A percentile compares a stretch with the other conserved stretches of the same genome.
Evolutionary conservation across 1,140 invertebrate species (phyloP).

Genomic region (Sitobion miscanthi): DNA sequence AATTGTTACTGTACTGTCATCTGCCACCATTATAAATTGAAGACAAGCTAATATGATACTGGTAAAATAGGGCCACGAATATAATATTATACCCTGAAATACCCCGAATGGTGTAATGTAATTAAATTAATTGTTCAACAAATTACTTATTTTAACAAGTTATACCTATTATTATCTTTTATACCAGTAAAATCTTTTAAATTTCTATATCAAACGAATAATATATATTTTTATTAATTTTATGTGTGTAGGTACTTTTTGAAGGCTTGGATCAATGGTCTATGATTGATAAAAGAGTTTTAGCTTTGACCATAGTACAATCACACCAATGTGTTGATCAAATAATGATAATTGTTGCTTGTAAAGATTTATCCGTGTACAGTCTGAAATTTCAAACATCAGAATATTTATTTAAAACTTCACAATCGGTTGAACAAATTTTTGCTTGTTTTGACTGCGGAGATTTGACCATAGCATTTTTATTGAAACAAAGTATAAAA

Average conservation of each 20-base stretch:
- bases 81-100: too few relatives aligned
- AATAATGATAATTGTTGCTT: conserved; percentile 40
- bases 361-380: conserved; percentile 42
- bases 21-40: too few relatives aligned
- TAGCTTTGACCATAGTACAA: not conserved
- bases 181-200: too few relatives aligned
- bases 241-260: conserved; percentile 27
- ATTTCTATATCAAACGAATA: too few relatives aligned
- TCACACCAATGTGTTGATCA: not conserved
- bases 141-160: too few relatives aligned
- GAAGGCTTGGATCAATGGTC: conserved; percentile 44
- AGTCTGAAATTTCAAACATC: not conserved
- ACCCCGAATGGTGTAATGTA: too few relatives aligned
- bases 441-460: not conserved
- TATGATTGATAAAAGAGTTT: conserved; percentile 39
- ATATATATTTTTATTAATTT: not conserved
- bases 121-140: too few relatives aligned
- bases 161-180: too few relatives aligned
- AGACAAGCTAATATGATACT: too few relatives aligned
- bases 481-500: not conserved
- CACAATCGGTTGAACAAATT: not conserved
- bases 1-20: too few relatives aligned
- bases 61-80: too few relatives aligned
- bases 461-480: not conserved
- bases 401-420: conserved; percentile 26